phyloP scores from a whole-genome alignment of 2,888 invertebrate genomes.

The Oconnorella tubifera region DNA sequence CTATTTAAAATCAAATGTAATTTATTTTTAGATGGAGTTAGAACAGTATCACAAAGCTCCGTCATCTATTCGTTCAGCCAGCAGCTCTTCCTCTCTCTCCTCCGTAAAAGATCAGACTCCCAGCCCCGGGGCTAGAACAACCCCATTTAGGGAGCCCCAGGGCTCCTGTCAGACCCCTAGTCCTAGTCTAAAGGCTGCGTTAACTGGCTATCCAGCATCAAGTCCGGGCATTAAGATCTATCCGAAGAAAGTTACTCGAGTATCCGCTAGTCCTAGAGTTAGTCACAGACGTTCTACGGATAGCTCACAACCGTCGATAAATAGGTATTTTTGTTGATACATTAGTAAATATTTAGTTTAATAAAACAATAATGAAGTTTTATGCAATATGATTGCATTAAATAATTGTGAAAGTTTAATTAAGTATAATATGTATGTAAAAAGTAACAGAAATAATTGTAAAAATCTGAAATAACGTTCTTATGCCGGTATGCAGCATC shows the following conservation, averaged over 20 bases:
- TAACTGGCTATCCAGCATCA: not conserved
- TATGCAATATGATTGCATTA: too few species aligned
- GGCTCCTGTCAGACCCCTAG: not conserved
- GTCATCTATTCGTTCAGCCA: not conserved
- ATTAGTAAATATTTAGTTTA: too few species aligned
- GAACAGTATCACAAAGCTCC: not conserved
- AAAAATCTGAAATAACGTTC: too few species aligned
- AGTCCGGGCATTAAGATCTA: conserved; percentile 5
- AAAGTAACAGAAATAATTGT: too few species aligned
- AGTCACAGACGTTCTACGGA: not conserved
- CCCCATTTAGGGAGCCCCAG: not conserved
- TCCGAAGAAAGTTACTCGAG: conserved; percentile 3
- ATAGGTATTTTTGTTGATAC: too few species aligned
- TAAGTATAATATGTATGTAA: too few species aligned
- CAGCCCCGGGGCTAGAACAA: not conserved
- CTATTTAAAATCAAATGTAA: too few species aligned
- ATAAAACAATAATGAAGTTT: too few species aligned
- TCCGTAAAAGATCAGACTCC: conserved; percentile 5
- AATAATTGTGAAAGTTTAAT: too few species aligned
- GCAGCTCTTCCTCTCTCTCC: not conserved
- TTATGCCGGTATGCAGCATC: too few species aligned
- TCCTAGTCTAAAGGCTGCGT: not conserved
- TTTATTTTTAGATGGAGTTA: conserved; percentile 6
- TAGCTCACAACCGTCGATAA: too few species aligned
- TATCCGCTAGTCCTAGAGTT: not conserved